Evolutionary conservation across 2,888 invertebrate species (phyloP).

Genomic region (Catocala fraxini): DNA sequence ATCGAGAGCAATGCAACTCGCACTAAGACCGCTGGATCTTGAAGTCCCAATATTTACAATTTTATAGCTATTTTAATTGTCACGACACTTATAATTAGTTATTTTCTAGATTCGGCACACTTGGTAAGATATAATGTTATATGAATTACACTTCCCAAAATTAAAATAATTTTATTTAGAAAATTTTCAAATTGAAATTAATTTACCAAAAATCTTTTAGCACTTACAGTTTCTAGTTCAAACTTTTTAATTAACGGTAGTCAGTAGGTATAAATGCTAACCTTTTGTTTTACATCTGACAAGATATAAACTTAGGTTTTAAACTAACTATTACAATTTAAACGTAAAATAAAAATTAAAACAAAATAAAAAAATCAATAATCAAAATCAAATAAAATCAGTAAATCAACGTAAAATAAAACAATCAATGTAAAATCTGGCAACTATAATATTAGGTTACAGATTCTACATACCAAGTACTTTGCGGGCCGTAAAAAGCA

Average conservation of each 20-base stretch:
- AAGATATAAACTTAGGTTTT: not conserved
- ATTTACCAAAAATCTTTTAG: slow-evolving; percentile 14
- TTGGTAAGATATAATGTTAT: not conserved
- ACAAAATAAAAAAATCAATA: too few relatives aligned
- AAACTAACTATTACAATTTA: too few relatives aligned
- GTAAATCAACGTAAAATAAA: too few relatives aligned
- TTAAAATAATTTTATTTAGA: not conserved
- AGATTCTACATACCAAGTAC: too few relatives aligned
- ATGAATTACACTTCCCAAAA: not conserved
- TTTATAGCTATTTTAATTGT: not conserved
- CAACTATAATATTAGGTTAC: too few relatives aligned
- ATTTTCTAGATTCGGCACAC: not conserved
- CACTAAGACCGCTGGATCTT: too few relatives aligned
- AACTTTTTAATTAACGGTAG: slow-evolving; percentile 8
- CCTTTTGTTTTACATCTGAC: not conserved
- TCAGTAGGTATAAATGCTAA: slow-evolving; percentile 1
- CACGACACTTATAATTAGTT: not conserved
- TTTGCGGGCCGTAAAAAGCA: too few relatives aligned
- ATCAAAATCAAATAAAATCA: too few relatives aligned
- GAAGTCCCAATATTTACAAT: not conserved
- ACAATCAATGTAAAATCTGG: too few relatives aligned
- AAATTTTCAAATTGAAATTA: slow-evolving; percentile 15
- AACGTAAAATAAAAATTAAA: too few relatives aligned
- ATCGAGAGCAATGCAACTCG: too few relatives aligned
- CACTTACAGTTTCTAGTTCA: slow-evolving; percentile 12